Percentiles rank a stretch among this genome's conserved stretches.
phyloP scores from a whole-genome alignment of 2,888 invertebrate species.

The Mellilla xanthometata region DNA sequence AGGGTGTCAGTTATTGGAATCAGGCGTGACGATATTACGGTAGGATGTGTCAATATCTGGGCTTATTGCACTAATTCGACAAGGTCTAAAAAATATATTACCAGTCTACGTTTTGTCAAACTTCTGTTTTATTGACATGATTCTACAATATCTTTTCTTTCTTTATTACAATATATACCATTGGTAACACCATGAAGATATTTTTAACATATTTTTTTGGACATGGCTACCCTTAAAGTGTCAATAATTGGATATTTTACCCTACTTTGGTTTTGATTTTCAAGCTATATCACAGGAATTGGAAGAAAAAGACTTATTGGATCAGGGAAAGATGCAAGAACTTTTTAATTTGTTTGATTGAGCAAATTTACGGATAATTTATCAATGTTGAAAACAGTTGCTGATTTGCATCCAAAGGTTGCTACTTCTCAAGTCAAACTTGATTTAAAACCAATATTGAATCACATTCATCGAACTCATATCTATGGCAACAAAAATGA shows the following conservation, averaged over 20 bases:
- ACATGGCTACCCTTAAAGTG: constrained; percentile 1
- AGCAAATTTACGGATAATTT: no score
- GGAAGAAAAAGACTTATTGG: no score
- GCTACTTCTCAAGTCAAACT: no score
- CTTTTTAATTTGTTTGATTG: no score
- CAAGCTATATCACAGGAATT: no score
- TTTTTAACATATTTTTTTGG: not conserved
- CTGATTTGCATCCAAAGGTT: no score
- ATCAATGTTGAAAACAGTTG: no score
- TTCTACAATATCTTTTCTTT: not conserved
- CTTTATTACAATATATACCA: not conserved
- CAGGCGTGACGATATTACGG: not conserved
- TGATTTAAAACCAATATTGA: no score
- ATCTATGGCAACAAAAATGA: no score
- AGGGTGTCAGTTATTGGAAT: not conserved
- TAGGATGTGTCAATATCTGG: not conserved
- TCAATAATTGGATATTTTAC: constrained; percentile 1
- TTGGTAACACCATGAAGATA: not conserved
- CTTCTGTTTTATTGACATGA: not conserved
- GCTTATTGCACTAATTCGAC: not conserved
- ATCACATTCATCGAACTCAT: no score
- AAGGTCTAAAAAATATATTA: not conserved
- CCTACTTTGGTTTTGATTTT: no score
- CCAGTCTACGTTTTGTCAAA: not conserved
- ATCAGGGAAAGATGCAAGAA: no score